These are phyloP conservation scores for Tonatia bakeri DNA, from an alignment of 2,113 vertebrate species.

Conservation along the genomic window DNA sequence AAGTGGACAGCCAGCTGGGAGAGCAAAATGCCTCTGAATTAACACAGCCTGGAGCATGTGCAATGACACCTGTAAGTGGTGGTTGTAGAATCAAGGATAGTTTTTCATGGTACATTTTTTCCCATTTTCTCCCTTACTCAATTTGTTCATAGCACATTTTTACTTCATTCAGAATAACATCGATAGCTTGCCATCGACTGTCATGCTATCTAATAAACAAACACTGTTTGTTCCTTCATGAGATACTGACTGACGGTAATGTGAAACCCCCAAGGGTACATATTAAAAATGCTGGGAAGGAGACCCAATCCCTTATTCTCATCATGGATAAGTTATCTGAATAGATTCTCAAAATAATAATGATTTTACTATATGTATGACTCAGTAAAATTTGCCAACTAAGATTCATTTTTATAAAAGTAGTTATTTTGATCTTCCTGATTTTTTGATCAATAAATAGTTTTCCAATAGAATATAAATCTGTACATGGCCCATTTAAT, in stretches of 20 bases:
- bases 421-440: neutral
- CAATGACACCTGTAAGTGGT: neutral
- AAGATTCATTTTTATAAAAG: neutral
- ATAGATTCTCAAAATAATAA: neutral
- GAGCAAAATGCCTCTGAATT: neutral
- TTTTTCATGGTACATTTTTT: neutral
- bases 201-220: neutral
- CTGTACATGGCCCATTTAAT: neutral
- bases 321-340: neutral
- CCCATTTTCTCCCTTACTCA: neutral
- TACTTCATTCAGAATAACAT: slow-evolving; percentile 19
- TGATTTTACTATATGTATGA: neutral
- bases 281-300: neutral
- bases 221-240: neutral
- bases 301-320: neutral
- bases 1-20: slow-evolving; percentile 67
- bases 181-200: neutral
- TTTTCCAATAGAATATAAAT: neutral
- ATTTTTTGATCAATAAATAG: neutral
- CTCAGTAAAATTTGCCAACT: neutral
- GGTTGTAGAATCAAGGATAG: neutral
- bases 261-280: neutral
- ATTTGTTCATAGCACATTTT: slow-evolving; percentile 41
- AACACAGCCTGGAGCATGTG: neutral
- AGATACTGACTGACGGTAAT: neutral